A percentile compares a stretch with the other conserved stretches of the same genome.
phyloP scores from a whole-genome alignment of 92 coral and sea anemone species.

The Galaxea fascicularis region DNA sequence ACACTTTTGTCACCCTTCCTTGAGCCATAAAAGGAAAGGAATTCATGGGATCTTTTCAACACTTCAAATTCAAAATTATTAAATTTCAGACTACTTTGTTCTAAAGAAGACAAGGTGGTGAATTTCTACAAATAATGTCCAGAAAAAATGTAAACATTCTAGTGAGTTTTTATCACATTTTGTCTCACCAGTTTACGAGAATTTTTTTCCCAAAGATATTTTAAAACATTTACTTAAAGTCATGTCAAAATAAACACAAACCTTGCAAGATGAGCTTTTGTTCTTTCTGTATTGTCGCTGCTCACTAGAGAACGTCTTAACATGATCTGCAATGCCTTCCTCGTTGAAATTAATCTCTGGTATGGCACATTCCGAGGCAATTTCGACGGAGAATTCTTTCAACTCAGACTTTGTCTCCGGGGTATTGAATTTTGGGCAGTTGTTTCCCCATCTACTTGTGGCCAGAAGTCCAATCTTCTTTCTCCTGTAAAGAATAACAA shows the following conservation, averaged over 20 bases:
- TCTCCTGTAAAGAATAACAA: slow-evolving; percentile 39
- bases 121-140: neutral
- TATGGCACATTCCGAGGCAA: slow-evolving; percentile 58
- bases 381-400: slow-evolving; percentile 51
- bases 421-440: slow-evolving; percentile 58
- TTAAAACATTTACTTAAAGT: too few species aligned
- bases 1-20: neutral
- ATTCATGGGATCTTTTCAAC: slow-evolving; percentile 17
- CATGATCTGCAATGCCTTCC: slow-evolving; percentile 63
- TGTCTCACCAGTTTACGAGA: neutral
- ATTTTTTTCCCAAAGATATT: too few species aligned
- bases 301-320: slow-evolving; percentile 62
- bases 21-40: slow-evolving; percentile 19
- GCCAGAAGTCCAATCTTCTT: slow-evolving; percentile 69
- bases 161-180: slow-evolving; percentile 21
- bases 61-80: slow-evolving; percentile 1
- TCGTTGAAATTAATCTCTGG: slow-evolving; percentile 54
- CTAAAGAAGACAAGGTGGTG: neutral
- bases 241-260: slow-evolving; percentile 9
- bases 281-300: slow-evolving; percentile 59
- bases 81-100: neutral
- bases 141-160: slow-evolving; percentile 12
- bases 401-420: slow-evolving; percentile 56
- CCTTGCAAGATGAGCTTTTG: slow-evolving; percentile 30
- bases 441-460: slow-evolving; percentile 45